Evolutionary conservation across 2,888 invertebrate genomes (phyloP), one percentile per base, ranked within the genome.

Genomic region (Helicoverpa assulta): DNA sequence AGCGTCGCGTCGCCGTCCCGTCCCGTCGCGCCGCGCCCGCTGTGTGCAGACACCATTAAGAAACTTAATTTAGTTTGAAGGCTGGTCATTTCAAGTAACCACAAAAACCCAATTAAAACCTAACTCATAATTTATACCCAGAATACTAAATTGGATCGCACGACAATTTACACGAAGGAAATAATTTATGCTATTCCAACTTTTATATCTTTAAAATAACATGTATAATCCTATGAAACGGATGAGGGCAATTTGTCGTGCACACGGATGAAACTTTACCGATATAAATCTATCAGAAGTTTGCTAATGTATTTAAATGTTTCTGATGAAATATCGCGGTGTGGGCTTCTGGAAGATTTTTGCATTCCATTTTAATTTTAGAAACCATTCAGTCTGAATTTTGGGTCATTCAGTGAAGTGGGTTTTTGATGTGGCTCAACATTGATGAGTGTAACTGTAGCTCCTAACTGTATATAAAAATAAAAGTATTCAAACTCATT

Each of bases 351-450:
- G 47, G 40, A 60, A 66, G 12, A 67, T 57, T 60, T 79, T 55
- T 1, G 47, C 8, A 73, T 62, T 29, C 51, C 43, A 29, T 75
- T 47, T 33, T 79, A 75, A 59, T 75, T 79, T 68, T 59, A 74
- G 58, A 62, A 10, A 40, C 40, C 14, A 2, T 58, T 59, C 58
- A 67, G 75, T 62, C 54, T 40, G 19, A 58, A 50, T 47, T 62
- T 67, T 71, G 52, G 77, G 33, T 40, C 57, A 67, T 68, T 54
- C 54, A 16, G 10, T 33, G 56, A 40, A 7, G 37, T 56, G 64
- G 51, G 12, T 12, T 51, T 55, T 72, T 43, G 10, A 14, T 5
- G n/a, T 21, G 10, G 21, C 4, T 77, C 33, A 29, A n/a, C 3
- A 33, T 69, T 52, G 33, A 16, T 37, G 58, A 70, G 26, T 70